Conservation (phyloP, 2,113 vertebrate species). For the Malurus cyaneus region DNA sequence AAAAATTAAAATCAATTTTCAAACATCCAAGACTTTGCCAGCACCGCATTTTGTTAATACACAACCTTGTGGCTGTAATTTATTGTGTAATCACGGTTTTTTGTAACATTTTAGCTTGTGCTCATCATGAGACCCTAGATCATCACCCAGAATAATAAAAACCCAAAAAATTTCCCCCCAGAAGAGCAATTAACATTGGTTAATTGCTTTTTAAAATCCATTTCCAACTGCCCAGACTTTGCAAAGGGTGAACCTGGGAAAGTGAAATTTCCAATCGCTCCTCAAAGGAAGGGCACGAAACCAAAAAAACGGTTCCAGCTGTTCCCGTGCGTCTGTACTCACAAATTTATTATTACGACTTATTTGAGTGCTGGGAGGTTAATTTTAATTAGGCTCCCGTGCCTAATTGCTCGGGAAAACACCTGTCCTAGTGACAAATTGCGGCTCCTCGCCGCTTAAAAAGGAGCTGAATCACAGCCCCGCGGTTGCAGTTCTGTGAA, state of each 20-base stretch:
- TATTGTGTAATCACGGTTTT: neutral
- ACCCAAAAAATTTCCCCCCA: neutral
- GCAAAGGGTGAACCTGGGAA: constrained; percentile 11
- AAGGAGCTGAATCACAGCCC: constrained; percentile 31
- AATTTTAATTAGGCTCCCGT: constrained; percentile 68
- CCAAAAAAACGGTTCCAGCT: neutral
- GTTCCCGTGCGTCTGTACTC: constrained; percentile 14
- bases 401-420: constrained; percentile 64
- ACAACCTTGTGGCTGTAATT: neutral
- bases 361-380: constrained; percentile 65
- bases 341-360: constrained; percentile 29
- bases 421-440: constrained; percentile 50
- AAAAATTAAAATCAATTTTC: too few species aligned
- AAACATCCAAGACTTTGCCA: too few species aligned
- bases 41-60: neutral
- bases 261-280: neutral
- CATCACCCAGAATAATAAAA: constrained; percentile 18
- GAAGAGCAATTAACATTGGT: constrained; percentile 31
- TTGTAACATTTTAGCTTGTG: constrained; percentile 48
- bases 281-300: neutral
- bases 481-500: neutral
- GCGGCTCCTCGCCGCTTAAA: constrained; percentile 28
- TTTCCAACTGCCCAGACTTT: neutral
- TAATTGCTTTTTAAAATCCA: neutral
- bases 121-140: constrained; percentile 38